Base-by-base conservation (phyloP, 2,113 vertebrate species). In the Oenanthe oenanthe region DNA sequence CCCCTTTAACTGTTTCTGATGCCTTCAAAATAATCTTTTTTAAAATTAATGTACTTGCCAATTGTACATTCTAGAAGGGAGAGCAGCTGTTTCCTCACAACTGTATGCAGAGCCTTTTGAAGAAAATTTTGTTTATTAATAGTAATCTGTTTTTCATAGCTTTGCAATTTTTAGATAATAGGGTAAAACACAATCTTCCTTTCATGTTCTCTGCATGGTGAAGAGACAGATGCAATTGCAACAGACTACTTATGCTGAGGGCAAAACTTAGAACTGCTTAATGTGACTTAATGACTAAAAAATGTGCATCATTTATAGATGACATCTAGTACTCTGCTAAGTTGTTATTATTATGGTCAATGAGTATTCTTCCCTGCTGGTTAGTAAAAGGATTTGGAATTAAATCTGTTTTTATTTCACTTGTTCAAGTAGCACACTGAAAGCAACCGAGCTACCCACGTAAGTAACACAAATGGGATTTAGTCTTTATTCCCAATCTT, bases 51-150 rank as follows among this genome's bases (percentile, higher is more conserved):
- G 77, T 76, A 93, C 63, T 95, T 93, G 73, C 53, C 84, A 84
- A 76, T 77, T 93, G 61, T 76, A 73, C 36, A 80, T 93, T 92
- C 77, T 94, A 54, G 54, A 88, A 94, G 72, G 60, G 73, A 96
- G 73, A 96, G 74, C 93, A 94, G 94, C 95, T 95, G 93, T 86
- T 95, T 94, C 67, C 74, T 95, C 63, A 92, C 74, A 89, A 96
- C 74, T 92, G 70, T 83, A 80, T 2, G 19, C 87, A 88, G 9
- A 91, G 88, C 50, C 32, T 71, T 96, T 56, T 88, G 94, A 92
- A 96, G 80, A 85, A 94, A 92, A 91, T 90, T 63, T 93, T 95
- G 90, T 95, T 96, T 97, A 96, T 95, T 96, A 95, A 96, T 94
- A 92, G 92, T 89, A 95, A 95, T 96, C 89, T 94, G 79, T 91